Evolutionary conservation across 2,797 vertebrate genomes (phyloP), one percentile per base, ranked within the genome.

Genomic region (Enteromius viviparus): DNA sequence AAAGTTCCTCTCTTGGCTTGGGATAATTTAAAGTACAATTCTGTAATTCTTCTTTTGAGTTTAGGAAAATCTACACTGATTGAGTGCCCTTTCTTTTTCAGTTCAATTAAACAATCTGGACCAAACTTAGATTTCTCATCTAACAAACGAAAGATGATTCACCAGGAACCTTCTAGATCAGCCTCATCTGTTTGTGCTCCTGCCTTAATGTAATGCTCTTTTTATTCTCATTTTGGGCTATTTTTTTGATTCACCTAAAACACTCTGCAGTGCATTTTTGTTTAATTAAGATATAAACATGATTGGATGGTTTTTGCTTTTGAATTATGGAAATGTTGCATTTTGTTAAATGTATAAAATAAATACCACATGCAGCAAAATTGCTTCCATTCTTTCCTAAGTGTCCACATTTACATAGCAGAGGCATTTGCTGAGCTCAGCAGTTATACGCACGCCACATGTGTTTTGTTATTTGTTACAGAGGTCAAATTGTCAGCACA

Each of bases 341-440:
- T 76, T 83, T 88, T 75, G 58, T 81, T 80, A 78, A 86, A 85
- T 72, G 34, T 66, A n/a, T 60, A 3, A 47, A 81, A 81, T 81
- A 81, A 81, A 80, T 12, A 62, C 34, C 19, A 5, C 21, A 29
- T 71, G 53, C 68, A 34, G 37, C 26, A 17, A 21, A 34, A 3
- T 34, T 2, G 37, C 51, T 74, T 74, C 47, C 71, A 37, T 32
- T 34, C 11, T 72, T 72, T 81, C 6, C 40, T 55, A 7, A 70
- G 17, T 42, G 37, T 42, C 65, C 17, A 55, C 10, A 42, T 55
- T 55, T 42, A 7, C 32, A 23, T 5, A 37, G 58, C 23, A 29
- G 23, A 62, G 23, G 58, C 58, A 40, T 65, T 32, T 47, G n/a
- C 7, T 21, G 17, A 14, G 17, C 51, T 74, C 29, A 74, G 62